Conservation (phyloP, 2,888 invertebrate genomes). For the Oscheius sp. region DNA sequence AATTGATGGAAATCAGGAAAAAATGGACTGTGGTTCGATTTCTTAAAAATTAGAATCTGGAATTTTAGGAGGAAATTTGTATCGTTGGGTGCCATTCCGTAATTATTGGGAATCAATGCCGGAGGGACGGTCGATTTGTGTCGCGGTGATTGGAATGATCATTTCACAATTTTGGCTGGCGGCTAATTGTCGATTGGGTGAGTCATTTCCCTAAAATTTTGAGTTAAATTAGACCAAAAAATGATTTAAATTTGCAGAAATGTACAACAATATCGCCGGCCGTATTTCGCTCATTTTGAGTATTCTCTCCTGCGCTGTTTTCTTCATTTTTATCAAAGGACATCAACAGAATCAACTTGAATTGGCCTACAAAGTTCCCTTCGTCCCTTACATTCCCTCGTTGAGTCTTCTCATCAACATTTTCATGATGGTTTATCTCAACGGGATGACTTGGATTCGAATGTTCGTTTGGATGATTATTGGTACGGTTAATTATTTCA, state of each 20-base stretch:
- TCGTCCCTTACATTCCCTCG: conserved; percentile 89
- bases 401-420: conserved; percentile 91
- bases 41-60: conserved; percentile 10
- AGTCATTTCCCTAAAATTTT: too few relatives aligned
- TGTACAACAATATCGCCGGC: background rate
- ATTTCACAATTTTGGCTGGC: conserved; percentile 42
- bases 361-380: conserved; percentile 80
- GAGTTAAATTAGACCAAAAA: background rate
- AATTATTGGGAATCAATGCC: conserved; percentile 52
- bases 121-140: conserved; percentile 42
- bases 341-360: conserved; percentile 42
- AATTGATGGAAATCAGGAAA: conserved; percentile 3
- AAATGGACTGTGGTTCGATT: conserved; percentile 35
- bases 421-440: conserved; percentile 90
- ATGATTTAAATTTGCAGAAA: background rate
- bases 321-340: conserved; percentile 42
- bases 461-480: conserved; percentile 91
- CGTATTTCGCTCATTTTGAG: background rate
- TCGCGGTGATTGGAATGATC: conserved; percentile 42
- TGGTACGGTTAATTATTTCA: conserved; percentile 75
- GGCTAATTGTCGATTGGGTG: conserved; percentile 42
- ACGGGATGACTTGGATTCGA: conserved; percentile 86
- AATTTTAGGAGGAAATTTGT: conserved; percentile 39
- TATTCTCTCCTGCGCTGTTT: conserved; percentile 3
- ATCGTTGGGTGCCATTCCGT: conserved; percentile 47